Base-by-base conservation (phyloP, 37 sponge, comb jelly and placozoan species). In the Amphimedon queenslandica region DNA sequence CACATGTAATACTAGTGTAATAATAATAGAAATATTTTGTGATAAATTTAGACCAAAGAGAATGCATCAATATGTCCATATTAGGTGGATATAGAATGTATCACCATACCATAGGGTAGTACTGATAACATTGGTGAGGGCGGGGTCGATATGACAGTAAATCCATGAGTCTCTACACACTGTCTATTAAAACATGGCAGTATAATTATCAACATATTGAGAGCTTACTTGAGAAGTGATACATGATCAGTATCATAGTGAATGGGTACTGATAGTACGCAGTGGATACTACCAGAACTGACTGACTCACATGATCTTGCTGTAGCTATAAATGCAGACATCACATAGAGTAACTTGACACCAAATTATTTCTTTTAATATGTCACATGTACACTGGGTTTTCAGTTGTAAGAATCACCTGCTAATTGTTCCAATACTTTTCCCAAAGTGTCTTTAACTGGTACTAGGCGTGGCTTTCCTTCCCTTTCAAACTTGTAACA, bases 381-480 rank as follows among this genome's bases (percentile, higher is more conserved):
- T 18, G 53, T 18, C 8, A 18, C 53, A 47, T 18, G 53, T 13
- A 47, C 13, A 13, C 53, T 47, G 53, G 13, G 13, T 18, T 47
- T 8, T 18, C 53, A 47, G 13, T 18, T 35, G 4, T 8, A 33
- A 6, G 21, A 3, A 24, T 31, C 57, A 73, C 74, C 58, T 35
- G 39, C 57, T 4, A 73, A 55, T 75, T 75, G 28, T n/a, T 37
- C 63, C 20, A 75, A 57, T 18, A 73, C 57, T 21, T 73, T 40
- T 27, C 28, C 60, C 60, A 73, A 36, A 21, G 74, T 30, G 4
- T 29, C 37, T 30, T 57, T 24, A 24, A 57, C 74, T 2, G 61
- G 23, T 13, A 73, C 74, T 28, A 57, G 21, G 5, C 25, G 51
- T 18, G 40, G 43, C n/a, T 42, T 42, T 25, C 60, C 61, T 18